Evolutionary conservation across 2,113 vertebrate genomes (phyloP).

Genomic region (Crotophaga sulcirostris): DNA sequence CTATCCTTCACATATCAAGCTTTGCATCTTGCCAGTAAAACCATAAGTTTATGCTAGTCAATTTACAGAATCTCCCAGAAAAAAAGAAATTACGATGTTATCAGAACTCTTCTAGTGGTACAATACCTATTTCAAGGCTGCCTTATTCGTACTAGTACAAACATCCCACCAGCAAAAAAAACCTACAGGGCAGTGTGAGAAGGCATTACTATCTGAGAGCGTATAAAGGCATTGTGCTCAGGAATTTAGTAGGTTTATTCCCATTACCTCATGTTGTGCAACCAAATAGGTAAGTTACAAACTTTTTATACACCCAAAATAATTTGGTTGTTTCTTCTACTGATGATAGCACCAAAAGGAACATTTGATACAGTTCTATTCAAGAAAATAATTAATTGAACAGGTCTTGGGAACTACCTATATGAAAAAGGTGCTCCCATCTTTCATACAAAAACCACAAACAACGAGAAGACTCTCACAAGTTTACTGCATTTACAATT

Average conservation of each 20-base stretch:
- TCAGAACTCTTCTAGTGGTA: neutral
- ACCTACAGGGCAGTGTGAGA: neutral
- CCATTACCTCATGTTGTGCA: neutral
- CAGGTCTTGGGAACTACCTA: rapidly evolving
- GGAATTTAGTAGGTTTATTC: neutral
- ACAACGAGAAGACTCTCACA: rapidly evolving
- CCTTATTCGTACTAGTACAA: rapidly evolving
- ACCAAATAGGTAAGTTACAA: neutral
- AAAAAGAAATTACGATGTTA: neutral
- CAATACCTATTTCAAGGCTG: neutral
- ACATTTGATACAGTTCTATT: neutral
- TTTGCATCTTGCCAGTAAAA: neutral
- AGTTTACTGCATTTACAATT: neutral
- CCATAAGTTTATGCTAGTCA: neutral
- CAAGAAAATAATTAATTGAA: neutral
- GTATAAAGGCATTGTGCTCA: neutral
- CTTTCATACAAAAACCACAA: neutral
- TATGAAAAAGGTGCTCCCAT: rapidly evolving
- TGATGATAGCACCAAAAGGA: neutral
- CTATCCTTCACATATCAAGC: neutral
- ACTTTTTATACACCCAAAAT: neutral
- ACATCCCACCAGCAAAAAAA: neutral
- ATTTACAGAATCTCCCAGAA: neutral
- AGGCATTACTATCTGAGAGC: neutral
- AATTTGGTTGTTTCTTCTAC: neutral